A percentile compares a stretch with the other conserved stretches of the same genome.
Conservation (phyloP, 2,888 invertebrate species). For the Aphodius granarius region DNA sequence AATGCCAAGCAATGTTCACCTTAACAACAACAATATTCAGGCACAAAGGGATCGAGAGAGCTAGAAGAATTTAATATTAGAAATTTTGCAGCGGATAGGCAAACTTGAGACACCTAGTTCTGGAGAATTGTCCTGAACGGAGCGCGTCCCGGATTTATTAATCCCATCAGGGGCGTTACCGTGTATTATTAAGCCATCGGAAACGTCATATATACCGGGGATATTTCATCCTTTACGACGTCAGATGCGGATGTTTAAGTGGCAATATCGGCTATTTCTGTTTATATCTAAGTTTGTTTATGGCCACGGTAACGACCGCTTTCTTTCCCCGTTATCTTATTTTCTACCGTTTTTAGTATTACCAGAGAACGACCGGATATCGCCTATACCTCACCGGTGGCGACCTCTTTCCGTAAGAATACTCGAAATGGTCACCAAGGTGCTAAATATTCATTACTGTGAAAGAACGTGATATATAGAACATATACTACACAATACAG, state of each 20-base stretch:
- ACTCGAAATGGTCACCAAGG: constrained; percentile 12
- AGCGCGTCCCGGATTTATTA: constrained; percentile 36
- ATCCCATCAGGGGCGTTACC: constrained; percentile 38
- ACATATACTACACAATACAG: neutral
- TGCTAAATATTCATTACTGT: constrained; percentile 24
- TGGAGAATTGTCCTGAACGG: neutral
- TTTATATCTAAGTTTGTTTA: constrained; percentile 29
- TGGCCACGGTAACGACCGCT: constrained; percentile 15
- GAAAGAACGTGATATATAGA: neutral
- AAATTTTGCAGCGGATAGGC: neutral
- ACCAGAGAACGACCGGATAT: constrained; percentile 9
- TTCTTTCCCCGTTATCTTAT: constrained; percentile 16
- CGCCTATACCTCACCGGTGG: constrained; percentile 17
- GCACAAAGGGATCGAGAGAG: neutral
- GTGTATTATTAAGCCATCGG: constrained; percentile 42
- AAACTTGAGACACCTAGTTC: neutral
- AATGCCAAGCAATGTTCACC: too few relatives aligned
- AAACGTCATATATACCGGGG: constrained; percentile 38
- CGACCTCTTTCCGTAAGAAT: constrained; percentile 4
- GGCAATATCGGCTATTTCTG: constrained; percentile 35
- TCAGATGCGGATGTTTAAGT: constrained; percentile 34
- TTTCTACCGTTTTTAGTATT: constrained; percentile 8
- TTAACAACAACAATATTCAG: neutral
- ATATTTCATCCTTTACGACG: constrained; percentile 40
- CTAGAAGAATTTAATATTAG: neutral